Percentiles rank a stretch among this genome's conserved stretches.
These are phyloP conservation scores for Acrossocheilus wenchowensis DNA, from an alignment of 2,797 vertebrate species.

Conservation along the genomic window DNA sequence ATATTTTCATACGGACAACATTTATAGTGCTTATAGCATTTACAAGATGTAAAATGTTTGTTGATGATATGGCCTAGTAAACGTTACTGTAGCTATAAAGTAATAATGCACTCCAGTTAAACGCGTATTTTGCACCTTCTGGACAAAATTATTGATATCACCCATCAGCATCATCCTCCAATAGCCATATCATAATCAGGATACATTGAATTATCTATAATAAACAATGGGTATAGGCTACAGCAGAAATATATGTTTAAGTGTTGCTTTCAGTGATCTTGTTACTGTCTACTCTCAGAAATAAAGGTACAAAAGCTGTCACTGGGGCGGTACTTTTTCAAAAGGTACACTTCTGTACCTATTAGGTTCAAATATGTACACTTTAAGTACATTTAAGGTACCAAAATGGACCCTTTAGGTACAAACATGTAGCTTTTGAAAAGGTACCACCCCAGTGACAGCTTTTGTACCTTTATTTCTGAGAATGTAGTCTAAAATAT, in stretches of 20 bases:
- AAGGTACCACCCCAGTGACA: no score
- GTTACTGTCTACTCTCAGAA: not conserved
- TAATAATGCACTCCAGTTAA: not conserved
- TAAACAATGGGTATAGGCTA: not conserved
- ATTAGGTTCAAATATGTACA: no score
- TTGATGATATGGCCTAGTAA: not conserved
- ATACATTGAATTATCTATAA: not conserved
- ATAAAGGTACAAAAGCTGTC: no score
- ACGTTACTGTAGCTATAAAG: not conserved
- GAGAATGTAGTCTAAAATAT: not conserved
- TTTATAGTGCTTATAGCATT: not conserved
- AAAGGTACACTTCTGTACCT: no score
- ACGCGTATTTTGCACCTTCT: not conserved
- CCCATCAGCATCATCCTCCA: not conserved
- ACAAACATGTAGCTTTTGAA: no score
- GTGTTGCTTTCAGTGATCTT: not conserved
- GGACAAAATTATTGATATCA: not conserved
- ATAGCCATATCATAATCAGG: not conserved
- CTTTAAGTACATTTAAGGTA: no score
- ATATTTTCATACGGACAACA: not conserved
- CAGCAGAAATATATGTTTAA: not conserved
- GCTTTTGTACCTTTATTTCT: no score
- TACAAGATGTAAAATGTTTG: not conserved
- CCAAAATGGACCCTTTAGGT: no score
- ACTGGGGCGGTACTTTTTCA: no score